phyloP scores from a whole-genome alignment of 2,888 invertebrate species.

The Dromius quadrimaculatus region DNA sequence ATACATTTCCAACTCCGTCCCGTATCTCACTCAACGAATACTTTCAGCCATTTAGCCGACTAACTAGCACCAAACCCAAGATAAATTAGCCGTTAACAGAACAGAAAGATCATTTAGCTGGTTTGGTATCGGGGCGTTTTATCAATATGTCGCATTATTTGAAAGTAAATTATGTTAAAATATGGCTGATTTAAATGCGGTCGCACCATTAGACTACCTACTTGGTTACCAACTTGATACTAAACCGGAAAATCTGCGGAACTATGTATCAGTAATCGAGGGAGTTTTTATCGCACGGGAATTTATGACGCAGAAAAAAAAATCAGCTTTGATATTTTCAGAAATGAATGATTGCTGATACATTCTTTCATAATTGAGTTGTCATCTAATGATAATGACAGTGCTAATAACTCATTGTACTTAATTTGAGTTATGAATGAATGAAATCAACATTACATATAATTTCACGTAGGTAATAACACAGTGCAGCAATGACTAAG shows the following conservation, averaged over 20 bases:
- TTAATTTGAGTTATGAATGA: neutral
- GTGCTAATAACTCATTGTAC: neutral
- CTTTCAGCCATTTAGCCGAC: constrained; percentile 17
- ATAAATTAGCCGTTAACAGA: constrained; percentile 37
- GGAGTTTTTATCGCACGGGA: constrained; percentile 9
- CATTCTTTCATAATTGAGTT: too few relatives aligned
- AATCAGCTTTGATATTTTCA: too few relatives aligned
- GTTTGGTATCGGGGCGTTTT: constrained; percentile 23
- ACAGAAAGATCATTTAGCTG: constrained; percentile 32
- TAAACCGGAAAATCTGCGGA: constrained; percentile 22
- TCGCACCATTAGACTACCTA: constrained; percentile 18
- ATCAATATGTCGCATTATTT: constrained; percentile 46
- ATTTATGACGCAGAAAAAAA: too few relatives aligned
- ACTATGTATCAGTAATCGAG: constrained; percentile 17
- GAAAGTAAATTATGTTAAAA: constrained; percentile 51
- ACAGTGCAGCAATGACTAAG: constrained; percentile 1
- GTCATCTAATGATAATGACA: constrained; percentile 3
- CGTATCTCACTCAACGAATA: constrained; percentile 31
- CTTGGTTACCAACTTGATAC: neutral
- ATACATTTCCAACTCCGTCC: constrained; percentile 3
- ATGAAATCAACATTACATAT: constrained; percentile 27
- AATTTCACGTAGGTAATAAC: constrained; percentile 15
- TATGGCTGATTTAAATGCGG: constrained; percentile 47
- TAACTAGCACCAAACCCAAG: constrained; percentile 24
- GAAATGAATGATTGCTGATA: too few relatives aligned